Percentiles rank a stretch among this genome's conserved stretches.
Conservation (phyloP, 2,888 invertebrate genomes). For the Dasypolia templi region DNA sequence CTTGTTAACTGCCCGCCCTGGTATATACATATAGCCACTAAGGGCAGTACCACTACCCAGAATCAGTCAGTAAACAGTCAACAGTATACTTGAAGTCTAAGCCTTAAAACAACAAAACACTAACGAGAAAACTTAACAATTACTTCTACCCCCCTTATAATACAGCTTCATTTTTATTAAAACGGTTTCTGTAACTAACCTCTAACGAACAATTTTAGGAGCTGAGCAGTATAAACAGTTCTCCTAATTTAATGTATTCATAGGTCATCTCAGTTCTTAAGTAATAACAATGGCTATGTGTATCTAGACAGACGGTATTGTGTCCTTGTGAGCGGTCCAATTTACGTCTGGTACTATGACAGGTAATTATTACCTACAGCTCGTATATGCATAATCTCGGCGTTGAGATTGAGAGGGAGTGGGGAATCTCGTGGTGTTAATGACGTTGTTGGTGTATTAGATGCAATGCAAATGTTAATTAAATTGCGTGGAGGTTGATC, state of each 20-base stretch:
- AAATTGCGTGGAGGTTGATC: background rate
- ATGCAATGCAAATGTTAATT: slow-evolving; percentile 4
- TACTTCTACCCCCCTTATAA: background rate
- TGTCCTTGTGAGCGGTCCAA: slow-evolving; percentile 32
- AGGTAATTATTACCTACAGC: slow-evolving; percentile 36
- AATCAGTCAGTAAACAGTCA: background rate
- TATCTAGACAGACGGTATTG: slow-evolving; percentile 9
- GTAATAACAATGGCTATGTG: slow-evolving; percentile 37
- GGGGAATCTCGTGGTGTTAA: slow-evolving; percentile 21
- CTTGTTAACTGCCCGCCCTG: background rate
- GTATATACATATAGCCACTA: background rate
- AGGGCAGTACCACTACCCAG: background rate
- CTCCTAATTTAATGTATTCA: slow-evolving; percentile 67
- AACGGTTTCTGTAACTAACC: background rate
- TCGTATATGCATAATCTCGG: slow-evolving; percentile 10
- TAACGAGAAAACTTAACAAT: slow-evolving; percentile 22
- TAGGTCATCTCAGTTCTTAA: slow-evolving; percentile 60
- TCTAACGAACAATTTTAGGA: slow-evolving; percentile 11
- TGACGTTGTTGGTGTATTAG: slow-evolving; percentile 5
- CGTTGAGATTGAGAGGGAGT: slow-evolving; percentile 18
- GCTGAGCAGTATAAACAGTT: slow-evolving; percentile 46
- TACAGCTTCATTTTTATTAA: slow-evolving; percentile 14
- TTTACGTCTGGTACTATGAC: slow-evolving; percentile 34
- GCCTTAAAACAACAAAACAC: background rate
- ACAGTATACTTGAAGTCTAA: background rate